Evolutionary conservation across 1,140 invertebrate genomes (phyloP), one percentile per base, ranked within the genome.

Genomic region (Hyposmocoma kahamanoa): DNA sequence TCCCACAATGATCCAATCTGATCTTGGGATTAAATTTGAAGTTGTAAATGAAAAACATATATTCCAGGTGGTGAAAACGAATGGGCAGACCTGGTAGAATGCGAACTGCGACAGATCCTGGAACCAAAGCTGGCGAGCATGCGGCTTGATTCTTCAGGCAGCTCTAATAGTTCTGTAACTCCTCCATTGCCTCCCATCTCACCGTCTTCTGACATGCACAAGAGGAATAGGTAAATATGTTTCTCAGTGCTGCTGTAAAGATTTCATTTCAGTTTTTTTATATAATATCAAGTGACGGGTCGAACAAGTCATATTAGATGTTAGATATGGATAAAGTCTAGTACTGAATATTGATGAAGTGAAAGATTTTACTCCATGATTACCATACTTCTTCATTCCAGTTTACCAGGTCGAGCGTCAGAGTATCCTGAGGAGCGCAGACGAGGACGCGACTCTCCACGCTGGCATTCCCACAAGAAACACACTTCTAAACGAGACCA

Each of bases 41-140:
- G n/a, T n/a, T n/a, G n/a, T n/a, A n/a, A n/a, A n/a, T n/a, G n/a
- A n/a, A n/a, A n/a, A n/a, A n/a, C n/a, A n/a, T n/a, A n/a, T 50
- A 49, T 63, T 60, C 0, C 62, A 91, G 89, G 77, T 53, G 91
- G 91, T 64, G 92, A 94, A 62, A 91, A 92, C 1, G 93, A 95
- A 75, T 95, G 94, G 94, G 92, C 94, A 9, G 93, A 95, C 62
- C 89, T 94, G 39, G 93, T 95, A 1, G 93, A 95, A 80, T 91
- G 91, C 8, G 94, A 95, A 72, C 87, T 94, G 17, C 85, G 93
- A 22, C 91, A 92, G 64, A 94, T 94, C 65, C 74, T 94, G 38
- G 92, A 94, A 68, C 91, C 92, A 20, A 90, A 90, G 64, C 57
- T 90, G 18, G 89, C 90, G 19, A 85, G 84, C 47, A 78, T 90